Conservation (phyloP, 2,797 vertebrate species). For the Adrianichthys oophorus region DNA sequence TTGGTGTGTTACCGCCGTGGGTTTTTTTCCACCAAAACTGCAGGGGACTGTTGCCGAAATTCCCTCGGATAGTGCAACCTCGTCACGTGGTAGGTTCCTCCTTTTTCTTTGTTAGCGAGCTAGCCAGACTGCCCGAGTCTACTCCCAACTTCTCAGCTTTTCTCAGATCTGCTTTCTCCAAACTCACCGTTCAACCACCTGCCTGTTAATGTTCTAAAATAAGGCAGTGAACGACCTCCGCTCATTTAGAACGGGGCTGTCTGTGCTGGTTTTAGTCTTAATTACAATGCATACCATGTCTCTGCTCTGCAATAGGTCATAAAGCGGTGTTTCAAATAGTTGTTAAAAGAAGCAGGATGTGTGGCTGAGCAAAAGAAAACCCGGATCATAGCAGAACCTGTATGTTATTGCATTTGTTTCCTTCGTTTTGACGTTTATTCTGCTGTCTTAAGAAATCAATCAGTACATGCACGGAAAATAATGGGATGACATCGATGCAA, state of each 20-base stretch:
- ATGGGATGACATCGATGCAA: too few relatives aligned
- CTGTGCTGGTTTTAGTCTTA: slow-evolving; percentile 44
- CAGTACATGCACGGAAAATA: too few relatives aligned
- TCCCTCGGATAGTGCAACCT: slow-evolving; percentile 91
- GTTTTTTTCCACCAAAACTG: slow-evolving; percentile 81
- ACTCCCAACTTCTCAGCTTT: slow-evolving; percentile 63
- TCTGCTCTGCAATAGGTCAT: slow-evolving; percentile 30
- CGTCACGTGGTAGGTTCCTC: slow-evolving; percentile 97
- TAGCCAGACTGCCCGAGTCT: slow-evolving; percentile 58
- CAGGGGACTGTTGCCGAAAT: slow-evolving; percentile 88
- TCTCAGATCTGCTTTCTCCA: slow-evolving; percentile 37
- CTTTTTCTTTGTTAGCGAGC: slow-evolving; percentile 90
- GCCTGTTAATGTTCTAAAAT: background rate
- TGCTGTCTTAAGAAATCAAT: too few relatives aligned
- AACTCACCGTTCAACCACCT: background rate
- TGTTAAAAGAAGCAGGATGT: slow-evolving; percentile 24
- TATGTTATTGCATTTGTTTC: background rate
- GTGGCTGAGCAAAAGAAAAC: background rate
- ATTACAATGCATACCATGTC: slow-evolving; percentile 61
- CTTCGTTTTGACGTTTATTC: too few relatives aligned
- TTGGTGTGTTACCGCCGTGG: slow-evolving; percentile 45
- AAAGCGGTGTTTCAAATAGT: slow-evolving; percentile 45
- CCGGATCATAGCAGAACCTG: background rate
- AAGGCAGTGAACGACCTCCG: background rate
- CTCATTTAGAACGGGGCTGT: slow-evolving; percentile 4